Percentiles rank a stretch among this genome's conserved stretches.
These are phyloP conservation scores for Dicycla oo DNA, from an alignment of 2,888 invertebrate genomes.

Conservation along the genomic window DNA sequence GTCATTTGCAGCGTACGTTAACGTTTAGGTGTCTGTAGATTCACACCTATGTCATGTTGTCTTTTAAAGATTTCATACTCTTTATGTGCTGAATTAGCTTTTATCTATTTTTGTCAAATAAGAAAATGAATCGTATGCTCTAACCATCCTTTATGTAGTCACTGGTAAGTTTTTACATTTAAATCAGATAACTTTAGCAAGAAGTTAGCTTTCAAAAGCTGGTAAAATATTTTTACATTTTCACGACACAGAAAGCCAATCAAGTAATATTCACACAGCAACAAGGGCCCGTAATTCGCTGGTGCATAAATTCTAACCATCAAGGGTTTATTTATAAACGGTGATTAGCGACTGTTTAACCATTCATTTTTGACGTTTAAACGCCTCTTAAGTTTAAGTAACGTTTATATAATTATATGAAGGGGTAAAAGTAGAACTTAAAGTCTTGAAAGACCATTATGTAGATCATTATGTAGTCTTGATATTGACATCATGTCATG, in stretches of 20 bases:
- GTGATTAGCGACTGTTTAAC: too few relatives aligned
- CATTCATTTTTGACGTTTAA: too few relatives aligned
- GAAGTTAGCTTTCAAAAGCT: slow-evolving; percentile 28
- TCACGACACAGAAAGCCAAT: slow-evolving; percentile 23
- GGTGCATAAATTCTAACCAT: neutral
- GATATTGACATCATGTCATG: neutral
- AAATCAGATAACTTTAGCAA: slow-evolving; percentile 7
- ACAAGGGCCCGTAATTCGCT: slow-evolving; percentile 21
- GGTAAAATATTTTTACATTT: slow-evolving; percentile 34
- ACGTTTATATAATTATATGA: too few relatives aligned
- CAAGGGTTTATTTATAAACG: too few relatives aligned
- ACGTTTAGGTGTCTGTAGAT: slow-evolving; percentile 37
- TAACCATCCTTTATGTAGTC: neutral
- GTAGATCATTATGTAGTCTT: too few relatives aligned
- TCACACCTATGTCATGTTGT: slow-evolving; percentile 12
- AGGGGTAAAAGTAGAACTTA: too few relatives aligned
- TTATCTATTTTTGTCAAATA: neutral
- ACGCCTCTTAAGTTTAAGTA: too few relatives aligned
- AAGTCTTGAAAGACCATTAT: too few relatives aligned
- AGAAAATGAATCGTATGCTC: slow-evolving; percentile 12
- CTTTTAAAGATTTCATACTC: neutral
- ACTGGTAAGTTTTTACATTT: slow-evolving; percentile 12
- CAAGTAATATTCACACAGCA: slow-evolving; percentile 37
- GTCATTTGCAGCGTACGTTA: slow-evolving; percentile 54
- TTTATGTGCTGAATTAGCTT: neutral